These are phyloP conservation scores for Sciurus carolinensis DNA, from an alignment of 2,797 vertebrate genomes.

Conservation along the genomic window DNA sequence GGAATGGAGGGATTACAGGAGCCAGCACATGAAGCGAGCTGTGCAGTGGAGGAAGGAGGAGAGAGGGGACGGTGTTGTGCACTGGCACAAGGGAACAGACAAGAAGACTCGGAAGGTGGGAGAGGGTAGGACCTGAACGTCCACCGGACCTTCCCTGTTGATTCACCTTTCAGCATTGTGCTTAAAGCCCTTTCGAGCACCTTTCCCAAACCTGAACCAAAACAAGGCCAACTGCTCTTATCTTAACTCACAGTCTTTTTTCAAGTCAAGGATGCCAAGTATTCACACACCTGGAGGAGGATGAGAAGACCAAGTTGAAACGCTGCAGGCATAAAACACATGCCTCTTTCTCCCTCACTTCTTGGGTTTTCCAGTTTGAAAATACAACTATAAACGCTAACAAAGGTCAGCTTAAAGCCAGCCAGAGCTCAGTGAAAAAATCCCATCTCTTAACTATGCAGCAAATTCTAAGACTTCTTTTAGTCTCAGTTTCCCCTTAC, in stretches of 20 bases:
- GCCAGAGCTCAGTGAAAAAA: constrained; percentile 4
- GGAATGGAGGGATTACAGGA: background rate
- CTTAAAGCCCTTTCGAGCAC: background rate
- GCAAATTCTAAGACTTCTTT: constrained; percentile 16
- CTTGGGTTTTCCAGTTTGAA: constrained; percentile 32
- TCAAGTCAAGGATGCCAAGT: background rate
- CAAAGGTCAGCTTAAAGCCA: background rate
- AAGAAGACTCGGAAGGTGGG: background rate
- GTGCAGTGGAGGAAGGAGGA: background rate
- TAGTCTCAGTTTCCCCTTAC: background rate
- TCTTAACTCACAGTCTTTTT: background rate
- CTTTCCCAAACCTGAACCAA: background rate
- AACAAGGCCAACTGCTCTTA: background rate
- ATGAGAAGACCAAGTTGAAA: constrained; percentile 5
- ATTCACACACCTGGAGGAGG: background rate
- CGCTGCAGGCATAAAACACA: background rate
- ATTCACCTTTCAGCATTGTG: constrained; percentile 18
- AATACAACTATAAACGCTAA: background rate
- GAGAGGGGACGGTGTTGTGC: background rate
- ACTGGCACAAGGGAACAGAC: background rate
- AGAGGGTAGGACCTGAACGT: background rate
- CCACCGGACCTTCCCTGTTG: background rate
- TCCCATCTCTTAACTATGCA: background rate
- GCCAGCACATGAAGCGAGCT: background rate
- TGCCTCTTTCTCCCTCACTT: background rate